Conservation (phyloP, 2,113 vertebrate species). For the Serinus canaria region DNA sequence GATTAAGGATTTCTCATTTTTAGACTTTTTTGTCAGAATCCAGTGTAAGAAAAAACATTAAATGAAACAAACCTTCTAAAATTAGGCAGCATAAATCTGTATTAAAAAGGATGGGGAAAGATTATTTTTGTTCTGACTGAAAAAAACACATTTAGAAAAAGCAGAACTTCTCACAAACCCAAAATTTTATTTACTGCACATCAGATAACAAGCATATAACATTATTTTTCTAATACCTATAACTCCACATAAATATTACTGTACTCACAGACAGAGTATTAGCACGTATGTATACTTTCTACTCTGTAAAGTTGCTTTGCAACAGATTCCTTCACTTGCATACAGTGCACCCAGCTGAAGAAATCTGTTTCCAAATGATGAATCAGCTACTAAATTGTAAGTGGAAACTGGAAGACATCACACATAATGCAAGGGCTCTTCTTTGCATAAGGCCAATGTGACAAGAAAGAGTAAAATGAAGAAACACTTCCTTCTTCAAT, state of each 20-base stretch:
- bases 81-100: not conserved
- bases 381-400: slow-evolving; percentile 12
- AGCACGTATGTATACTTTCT: not conserved
- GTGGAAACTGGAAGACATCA: not conserved
- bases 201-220: not conserved
- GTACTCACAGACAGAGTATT: not conserved
- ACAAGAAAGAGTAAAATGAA: not conserved
- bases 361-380: slow-evolving; percentile 32
- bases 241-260: not conserved
- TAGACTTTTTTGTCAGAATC: not conserved
- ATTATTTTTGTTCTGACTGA: not conserved
- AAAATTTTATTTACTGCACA: not conserved
- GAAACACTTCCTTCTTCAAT: not conserved
- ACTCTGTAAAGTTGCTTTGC: slow-evolving; percentile 11
- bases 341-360: not conserved
- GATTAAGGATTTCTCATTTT: not conserved
- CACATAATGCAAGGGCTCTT: not conserved
- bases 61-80: not conserved
- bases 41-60: not conserved
- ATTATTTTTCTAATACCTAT: not conserved
- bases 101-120: not conserved
- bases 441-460: not conserved
- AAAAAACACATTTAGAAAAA: not conserved
- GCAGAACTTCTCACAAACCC: not conserved
- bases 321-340: not conserved